Conservation (phyloP, 1,140 invertebrate species). For the Heliconius melpomene region DNA sequence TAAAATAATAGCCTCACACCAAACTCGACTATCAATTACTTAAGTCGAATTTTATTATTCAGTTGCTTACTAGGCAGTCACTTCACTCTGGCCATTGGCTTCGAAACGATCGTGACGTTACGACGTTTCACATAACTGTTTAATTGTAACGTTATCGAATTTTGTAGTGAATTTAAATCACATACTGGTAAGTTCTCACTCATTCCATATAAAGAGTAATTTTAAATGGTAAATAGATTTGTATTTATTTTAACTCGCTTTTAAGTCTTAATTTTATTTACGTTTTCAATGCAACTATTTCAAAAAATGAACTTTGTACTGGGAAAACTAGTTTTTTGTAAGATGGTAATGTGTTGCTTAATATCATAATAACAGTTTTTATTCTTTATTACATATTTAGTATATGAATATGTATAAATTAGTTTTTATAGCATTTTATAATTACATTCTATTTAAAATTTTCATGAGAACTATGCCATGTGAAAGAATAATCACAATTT, state of each 20-base stretch:
- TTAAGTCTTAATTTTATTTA: not conserved
- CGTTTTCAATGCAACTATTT: not conserved
- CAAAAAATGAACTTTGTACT: conserved; percentile 37
- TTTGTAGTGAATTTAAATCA: not conserved
- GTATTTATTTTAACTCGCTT: not conserved
- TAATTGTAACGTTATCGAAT: not conserved
- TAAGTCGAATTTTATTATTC: not conserved
- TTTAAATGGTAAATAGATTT: not conserved
- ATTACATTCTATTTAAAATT: not conserved
- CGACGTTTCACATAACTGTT: conserved; percentile 5
- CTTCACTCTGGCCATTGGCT: not conserved
- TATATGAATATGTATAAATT: not conserved
- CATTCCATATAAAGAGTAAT: not conserved
- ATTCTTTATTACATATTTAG: not conserved
- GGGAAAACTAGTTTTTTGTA: conserved; percentile 20
- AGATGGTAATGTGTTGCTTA: not conserved
- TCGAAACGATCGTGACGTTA: conserved; percentile 10
- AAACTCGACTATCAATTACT: not conserved
- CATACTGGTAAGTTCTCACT: not conserved
- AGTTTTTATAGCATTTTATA: not conserved
- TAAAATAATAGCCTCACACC: not conserved
- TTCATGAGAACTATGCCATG: not conserved
- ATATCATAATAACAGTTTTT: not conserved
- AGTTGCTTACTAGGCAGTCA: not conserved
- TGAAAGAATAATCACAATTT: not conserved